A percentile compares a stretch with the other conserved stretches of the same genome.
Conservation (phyloP, 2,113 vertebrate genomes). For the Circaetus cinerascens region DNA sequence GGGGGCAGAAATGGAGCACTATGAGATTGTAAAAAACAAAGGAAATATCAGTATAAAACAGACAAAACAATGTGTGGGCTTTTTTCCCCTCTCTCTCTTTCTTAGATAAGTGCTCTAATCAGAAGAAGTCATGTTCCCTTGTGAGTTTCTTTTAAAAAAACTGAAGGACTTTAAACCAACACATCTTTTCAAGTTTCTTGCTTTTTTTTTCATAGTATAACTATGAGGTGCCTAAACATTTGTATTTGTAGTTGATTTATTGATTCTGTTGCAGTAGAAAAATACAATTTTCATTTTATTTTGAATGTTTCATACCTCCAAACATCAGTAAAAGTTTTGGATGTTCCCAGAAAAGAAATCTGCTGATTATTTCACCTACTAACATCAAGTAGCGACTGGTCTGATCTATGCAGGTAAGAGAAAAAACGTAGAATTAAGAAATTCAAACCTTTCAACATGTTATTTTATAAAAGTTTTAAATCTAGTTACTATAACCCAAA, state of each 20-base stretch:
- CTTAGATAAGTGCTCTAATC: neutral
- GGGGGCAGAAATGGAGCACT: neutral
- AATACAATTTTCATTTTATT: neutral
- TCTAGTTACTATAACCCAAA: neutral
- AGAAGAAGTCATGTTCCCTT: neutral
- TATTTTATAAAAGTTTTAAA: neutral
- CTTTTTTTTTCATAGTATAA: neutral
- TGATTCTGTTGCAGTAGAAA: neutral
- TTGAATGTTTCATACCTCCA: neutral
- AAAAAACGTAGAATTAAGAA: neutral
- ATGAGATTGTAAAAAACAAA: neutral
- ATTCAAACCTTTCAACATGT: neutral
- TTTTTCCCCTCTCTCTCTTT: fast-evolving
- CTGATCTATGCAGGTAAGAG: neutral
- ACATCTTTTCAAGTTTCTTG: neutral
- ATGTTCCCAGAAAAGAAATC: neutral
- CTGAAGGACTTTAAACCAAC: neutral
- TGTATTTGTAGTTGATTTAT: neutral
- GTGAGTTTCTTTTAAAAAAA: neutral
- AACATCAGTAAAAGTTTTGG: neutral
- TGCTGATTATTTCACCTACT: neutral
- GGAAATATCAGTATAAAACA: neutral
- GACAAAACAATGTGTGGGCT: neutral
- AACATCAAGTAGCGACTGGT: neutral
- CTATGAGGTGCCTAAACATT: neutral